phyloP scores from a whole-genome alignment of 1,140 invertebrate species.

The Catajapyx aquilonaris region DNA sequence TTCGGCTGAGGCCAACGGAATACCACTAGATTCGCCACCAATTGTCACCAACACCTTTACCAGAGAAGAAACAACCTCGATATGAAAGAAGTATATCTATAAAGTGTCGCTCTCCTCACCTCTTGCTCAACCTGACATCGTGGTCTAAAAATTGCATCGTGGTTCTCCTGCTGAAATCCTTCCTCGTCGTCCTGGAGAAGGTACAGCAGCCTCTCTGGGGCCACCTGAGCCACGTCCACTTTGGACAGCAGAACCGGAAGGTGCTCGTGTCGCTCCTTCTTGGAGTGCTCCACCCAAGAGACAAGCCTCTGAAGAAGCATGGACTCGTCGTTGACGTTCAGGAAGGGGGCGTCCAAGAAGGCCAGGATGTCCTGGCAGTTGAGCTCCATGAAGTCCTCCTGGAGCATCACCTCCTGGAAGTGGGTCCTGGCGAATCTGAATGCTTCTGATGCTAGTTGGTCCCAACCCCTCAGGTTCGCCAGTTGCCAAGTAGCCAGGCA shows the following conservation, averaged over 20 bases:
- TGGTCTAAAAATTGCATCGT: no score
- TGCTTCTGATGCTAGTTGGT: constrained; percentile 25
- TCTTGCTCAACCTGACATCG: constrained; percentile 1
- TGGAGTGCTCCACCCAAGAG: constrained; percentile 8
- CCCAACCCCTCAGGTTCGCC: constrained; percentile 27
- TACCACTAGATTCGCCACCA: constrained; percentile 15
- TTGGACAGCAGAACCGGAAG: constrained; percentile 6
- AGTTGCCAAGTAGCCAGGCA: constrained; percentile 29
- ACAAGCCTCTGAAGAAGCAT: constrained; percentile 12
- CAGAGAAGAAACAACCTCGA: not conserved
- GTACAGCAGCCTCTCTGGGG: constrained; percentile 7
- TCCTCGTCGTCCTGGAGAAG: not conserved
- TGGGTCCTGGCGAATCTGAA: constrained; percentile 28
- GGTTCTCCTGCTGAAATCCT: not conserved
- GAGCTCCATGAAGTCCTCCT: constrained; percentile 31
- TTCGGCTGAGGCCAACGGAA: constrained; percentile 14
- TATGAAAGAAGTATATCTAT: not conserved
- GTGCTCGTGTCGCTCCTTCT: constrained; percentile 4
- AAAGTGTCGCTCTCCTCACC: not conserved
- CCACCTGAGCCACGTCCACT: constrained; percentile 8
- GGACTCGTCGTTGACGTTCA: constrained; percentile 15
- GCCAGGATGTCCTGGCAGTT: constrained; percentile 23
- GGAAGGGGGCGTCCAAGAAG: constrained; percentile 14
- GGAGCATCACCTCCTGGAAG: constrained; percentile 28
- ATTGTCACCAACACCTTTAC: constrained; percentile 15